phyloP scores from a whole-genome alignment of 2,888 invertebrate genomes.

The Drosophila paramelanica region DNA sequence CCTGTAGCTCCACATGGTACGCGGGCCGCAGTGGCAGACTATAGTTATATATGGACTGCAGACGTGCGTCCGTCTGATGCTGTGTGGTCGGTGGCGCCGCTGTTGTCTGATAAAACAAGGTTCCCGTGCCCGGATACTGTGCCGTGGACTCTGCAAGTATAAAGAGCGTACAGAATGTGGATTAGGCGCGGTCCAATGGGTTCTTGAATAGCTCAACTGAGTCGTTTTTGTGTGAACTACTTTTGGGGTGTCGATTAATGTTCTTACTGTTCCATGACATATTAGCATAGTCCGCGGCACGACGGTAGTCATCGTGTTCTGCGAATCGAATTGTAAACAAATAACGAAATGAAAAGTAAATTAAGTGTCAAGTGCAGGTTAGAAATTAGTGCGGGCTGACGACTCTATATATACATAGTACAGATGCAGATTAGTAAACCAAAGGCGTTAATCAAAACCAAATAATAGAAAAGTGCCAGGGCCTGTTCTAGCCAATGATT shows the following conservation, averaged over 20 bases:
- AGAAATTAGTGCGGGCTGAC: slow-evolving; percentile 45
- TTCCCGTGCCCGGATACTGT: slow-evolving; percentile 86
- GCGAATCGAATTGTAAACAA: slow-evolving; percentile 76
- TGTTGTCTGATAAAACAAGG: slow-evolving; percentile 86
- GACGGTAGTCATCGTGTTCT: slow-evolving; percentile 92
- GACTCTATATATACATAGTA: slow-evolving; percentile 3
- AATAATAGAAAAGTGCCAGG: not conserved
- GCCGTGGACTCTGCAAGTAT: slow-evolving; percentile 85
- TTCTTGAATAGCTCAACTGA: slow-evolving; percentile 5
- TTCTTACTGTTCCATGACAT: slow-evolving; percentile 94
- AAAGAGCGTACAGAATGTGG: not conserved
- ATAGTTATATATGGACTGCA: slow-evolving; percentile 83
- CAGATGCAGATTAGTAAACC: slow-evolving; percentile 20
- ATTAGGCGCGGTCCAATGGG: not conserved
- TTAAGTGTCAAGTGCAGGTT: slow-evolving; percentile 68
- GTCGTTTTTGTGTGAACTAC: slow-evolving; percentile 28
- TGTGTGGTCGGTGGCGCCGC: slow-evolving; percentile 84
- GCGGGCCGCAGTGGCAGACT: slow-evolving; percentile 82
- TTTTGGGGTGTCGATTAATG: slow-evolving; percentile 36
- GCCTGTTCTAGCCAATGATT: not conserved
- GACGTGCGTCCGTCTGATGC: slow-evolving; percentile 81
- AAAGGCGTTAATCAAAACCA: slow-evolving; percentile 29
- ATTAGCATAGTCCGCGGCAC: slow-evolving; percentile 92
- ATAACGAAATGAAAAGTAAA: slow-evolving; percentile 80
- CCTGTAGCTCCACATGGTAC: slow-evolving; percentile 83